Evolutionary conservation across 2,113 vertebrate species (phyloP).

Genomic region (Oncorhynchus nerka): DNA sequence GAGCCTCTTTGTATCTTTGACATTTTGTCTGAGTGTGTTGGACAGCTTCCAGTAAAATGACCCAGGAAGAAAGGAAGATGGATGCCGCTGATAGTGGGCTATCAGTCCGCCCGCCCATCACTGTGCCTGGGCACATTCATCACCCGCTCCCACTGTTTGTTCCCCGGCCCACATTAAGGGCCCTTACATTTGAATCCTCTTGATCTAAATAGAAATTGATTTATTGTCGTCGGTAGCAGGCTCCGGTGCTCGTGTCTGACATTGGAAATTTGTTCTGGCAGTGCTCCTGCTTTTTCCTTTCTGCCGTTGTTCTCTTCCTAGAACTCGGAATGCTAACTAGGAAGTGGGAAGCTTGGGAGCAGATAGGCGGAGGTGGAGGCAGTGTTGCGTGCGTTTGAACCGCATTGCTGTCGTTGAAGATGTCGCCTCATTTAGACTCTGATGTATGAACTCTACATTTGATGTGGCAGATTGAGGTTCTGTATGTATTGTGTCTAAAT

Average conservation of each 20-base stretch:
- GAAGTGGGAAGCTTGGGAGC: neutral
- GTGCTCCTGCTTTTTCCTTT: neutral
- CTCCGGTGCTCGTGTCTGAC: constrained; percentile 19
- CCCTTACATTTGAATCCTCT: constrained; percentile 48
- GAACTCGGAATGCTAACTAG: neutral
- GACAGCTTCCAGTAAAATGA: constrained; percentile 35
- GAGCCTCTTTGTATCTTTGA: constrained; percentile 33
- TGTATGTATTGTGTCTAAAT: neutral
- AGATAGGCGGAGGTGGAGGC: neutral
- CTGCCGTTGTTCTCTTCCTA: neutral
- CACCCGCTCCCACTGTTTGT: constrained; percentile 45
- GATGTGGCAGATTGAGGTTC: neutral
- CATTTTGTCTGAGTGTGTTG: constrained; percentile 31
- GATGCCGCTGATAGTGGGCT: constrained; percentile 45
- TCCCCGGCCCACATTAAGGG: constrained; percentile 40
- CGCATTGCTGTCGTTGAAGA: neutral
- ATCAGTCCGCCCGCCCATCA: constrained; percentile 51
- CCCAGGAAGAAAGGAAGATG: constrained; percentile 44
- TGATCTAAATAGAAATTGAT: constrained; percentile 63
- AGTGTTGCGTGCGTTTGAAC: neutral
- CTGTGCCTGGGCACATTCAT: constrained; percentile 37
- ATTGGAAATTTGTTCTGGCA: constrained; percentile 21
- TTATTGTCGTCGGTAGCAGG: constrained; percentile 41
- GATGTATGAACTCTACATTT: neutral
- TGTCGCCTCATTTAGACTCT: neutral